phyloP scores from a whole-genome alignment of 2,888 invertebrate genomes.

The Sylvicola fuscatus region DNA sequence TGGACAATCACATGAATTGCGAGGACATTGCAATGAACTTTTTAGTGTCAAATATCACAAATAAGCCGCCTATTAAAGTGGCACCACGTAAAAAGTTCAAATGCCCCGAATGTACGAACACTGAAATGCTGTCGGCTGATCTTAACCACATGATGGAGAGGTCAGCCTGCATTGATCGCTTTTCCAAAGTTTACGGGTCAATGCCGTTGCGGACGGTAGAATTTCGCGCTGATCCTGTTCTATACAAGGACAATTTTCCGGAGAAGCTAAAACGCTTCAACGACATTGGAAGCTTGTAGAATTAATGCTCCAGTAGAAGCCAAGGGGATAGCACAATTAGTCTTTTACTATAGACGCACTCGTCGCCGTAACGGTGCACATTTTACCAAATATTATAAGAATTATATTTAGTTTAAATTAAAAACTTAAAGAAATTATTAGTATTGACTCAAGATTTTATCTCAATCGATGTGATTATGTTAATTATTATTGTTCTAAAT shows the following conservation, averaged over 20 bases:
- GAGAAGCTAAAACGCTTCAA: constrained; percentile 75
- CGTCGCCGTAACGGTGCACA: no score
- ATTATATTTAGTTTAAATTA: no score
- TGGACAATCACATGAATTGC: constrained; percentile 91
- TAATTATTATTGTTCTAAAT: no score
- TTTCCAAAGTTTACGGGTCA: constrained; percentile 57
- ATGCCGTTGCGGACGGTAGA: constrained; percentile 81
- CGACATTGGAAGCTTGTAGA: constrained; percentile 68
- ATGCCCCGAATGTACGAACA: constrained; percentile 85
- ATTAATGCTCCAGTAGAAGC: no score
- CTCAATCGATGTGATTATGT: no score
- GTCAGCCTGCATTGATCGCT: constrained; percentile 70
- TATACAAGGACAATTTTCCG: constrained; percentile 70
- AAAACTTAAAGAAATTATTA: no score
- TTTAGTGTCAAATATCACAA: constrained; percentile 78
- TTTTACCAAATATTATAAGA: no score
- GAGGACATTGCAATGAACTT: constrained; percentile 99
- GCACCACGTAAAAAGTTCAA: constrained; percentile 93
- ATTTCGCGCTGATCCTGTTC: constrained; percentile 86
- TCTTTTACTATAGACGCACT: no score
- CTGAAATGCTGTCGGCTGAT: constrained; percentile 85
- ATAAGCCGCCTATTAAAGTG: constrained; percentile 87
- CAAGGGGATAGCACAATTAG: no score
- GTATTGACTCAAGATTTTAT: no score
- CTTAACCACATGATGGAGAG: constrained; percentile 82